A percentile compares a stretch with the other conserved stretches of the same genome.
Conservation (phyloP, 2,888 invertebrate species). For the Tenthredo scrophulariae region DNA sequence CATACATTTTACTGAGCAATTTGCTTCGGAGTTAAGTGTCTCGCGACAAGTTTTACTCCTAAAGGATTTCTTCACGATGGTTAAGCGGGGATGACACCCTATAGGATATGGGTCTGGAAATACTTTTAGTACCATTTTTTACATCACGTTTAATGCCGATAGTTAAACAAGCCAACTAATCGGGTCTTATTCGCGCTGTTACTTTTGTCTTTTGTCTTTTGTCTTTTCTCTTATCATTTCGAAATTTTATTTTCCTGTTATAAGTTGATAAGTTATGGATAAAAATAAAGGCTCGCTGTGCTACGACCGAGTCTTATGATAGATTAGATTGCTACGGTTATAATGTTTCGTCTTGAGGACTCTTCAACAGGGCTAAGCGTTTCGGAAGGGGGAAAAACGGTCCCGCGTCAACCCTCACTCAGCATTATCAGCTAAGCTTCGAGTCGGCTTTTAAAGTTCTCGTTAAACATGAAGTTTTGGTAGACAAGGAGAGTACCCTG, state of each 20-base stretch:
- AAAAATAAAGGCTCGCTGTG: not conserved
- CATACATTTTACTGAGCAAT: not conserved
- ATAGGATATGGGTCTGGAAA: not conserved
- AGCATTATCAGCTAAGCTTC: conserved; percentile 33
- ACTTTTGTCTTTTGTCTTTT: not conserved
- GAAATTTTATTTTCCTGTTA: not conserved
- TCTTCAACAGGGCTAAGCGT: not conserved
- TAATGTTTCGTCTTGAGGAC: not conserved
- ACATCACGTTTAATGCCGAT: not conserved
- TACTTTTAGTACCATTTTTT: not conserved
- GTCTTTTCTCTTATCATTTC: not conserved
- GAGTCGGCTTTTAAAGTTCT: conserved; percentile 16
- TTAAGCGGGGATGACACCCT: not conserved
- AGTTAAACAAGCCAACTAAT: not conserved
- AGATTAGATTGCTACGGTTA: conserved; percentile 1
- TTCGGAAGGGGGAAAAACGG: conserved; percentile 4
- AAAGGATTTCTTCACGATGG: not conserved
- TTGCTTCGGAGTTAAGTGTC: not conserved
- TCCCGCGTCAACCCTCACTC: conserved; percentile 22
- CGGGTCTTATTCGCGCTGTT: not conserved
- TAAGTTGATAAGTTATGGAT: not conserved
- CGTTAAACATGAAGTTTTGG: conserved; percentile 29
- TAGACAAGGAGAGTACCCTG: not conserved
- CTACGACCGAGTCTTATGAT: not conserved
- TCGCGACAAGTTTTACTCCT: not conserved